A percentile compares a stretch with the other conserved stretches of the same genome.
Conservation (phyloP, 2,888 invertebrate species). For the Tinea semifulvella region DNA sequence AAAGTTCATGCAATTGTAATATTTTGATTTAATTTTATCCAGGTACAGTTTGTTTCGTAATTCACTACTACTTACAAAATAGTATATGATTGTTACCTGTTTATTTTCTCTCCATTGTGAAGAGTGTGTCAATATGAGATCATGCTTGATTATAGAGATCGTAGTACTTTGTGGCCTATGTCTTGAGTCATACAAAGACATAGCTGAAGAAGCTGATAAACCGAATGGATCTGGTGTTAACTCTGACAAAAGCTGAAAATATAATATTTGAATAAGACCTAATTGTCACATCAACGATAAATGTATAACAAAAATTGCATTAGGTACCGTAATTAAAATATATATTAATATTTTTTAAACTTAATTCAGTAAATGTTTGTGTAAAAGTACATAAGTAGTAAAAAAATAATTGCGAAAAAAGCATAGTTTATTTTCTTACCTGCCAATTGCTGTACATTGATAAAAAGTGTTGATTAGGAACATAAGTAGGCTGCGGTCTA, state of each 20-base stretch:
- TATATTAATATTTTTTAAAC: background rate
- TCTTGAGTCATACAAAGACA: constrained; percentile 81
- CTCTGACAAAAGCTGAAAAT: constrained; percentile 69
- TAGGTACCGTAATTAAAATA: background rate
- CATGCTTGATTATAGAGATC: constrained; percentile 68
- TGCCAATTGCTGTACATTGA: constrained; percentile 99
- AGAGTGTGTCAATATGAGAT: constrained; percentile 72
- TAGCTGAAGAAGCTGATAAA: constrained; percentile 72
- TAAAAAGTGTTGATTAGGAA: constrained; percentile 86
- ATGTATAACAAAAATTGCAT: no score
- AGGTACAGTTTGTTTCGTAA: no score
- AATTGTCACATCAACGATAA: background rate
- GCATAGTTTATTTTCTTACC: constrained; percentile 60
- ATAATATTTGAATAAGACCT: background rate
- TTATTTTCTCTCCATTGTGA: constrained; percentile 65
- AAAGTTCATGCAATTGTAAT: background rate
- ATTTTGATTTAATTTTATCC: background rate
- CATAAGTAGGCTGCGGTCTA: constrained; percentile 94
- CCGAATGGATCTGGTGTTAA: constrained; percentile 74
- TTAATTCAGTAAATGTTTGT: background rate
- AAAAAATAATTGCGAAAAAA: no score
- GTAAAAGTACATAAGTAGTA: no score
- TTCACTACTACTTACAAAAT: no score
- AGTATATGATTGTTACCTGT: constrained; percentile 39
- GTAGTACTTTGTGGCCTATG: constrained; percentile 72